A percentile compares a stretch with the other conserved stretches of the same genome.
These are phyloP conservation scores for Sphyrna mokarran DNA, from an alignment of 2,113 vertebrate species.

Conservation along the genomic window DNA sequence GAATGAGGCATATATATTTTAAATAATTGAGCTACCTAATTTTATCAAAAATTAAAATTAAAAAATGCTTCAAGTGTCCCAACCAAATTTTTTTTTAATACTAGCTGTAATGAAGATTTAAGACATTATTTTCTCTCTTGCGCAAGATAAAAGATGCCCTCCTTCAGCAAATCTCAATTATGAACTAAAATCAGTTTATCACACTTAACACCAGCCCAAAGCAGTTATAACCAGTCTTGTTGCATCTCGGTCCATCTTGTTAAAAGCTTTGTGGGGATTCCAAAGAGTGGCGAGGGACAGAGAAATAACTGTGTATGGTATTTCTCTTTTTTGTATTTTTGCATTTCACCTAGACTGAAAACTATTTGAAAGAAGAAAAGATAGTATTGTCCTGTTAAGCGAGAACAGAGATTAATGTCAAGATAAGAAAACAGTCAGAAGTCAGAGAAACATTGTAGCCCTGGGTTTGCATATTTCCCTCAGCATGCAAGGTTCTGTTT, in stretches of 20 bases:
- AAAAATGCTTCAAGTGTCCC: too few species aligned
- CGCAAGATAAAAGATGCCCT: too few species aligned
- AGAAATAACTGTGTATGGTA: neutral
- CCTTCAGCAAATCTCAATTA: too few species aligned
- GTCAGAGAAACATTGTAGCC: neutral
- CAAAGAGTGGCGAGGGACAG: too few species aligned
- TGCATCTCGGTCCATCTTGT: too few species aligned
- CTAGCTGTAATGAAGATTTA: neutral
- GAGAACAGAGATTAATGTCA: neutral
- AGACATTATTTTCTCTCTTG: too few species aligned
- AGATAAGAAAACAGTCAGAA: neutral
- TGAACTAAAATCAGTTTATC: too few species aligned
- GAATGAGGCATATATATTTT: neutral
- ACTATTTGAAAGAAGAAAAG: neutral
- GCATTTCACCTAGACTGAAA: neutral
- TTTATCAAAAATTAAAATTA: too few species aligned
- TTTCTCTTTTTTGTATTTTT: neutral
- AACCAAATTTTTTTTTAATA: neutral
- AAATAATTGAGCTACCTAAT: neutral
- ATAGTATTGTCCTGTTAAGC: neutral
- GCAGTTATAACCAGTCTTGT: too few species aligned
- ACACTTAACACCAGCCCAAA: too few species aligned
- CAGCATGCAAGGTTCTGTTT: neutral
- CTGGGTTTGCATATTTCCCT: neutral
- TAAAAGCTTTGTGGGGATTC: too few species aligned